Percentiles rank a stretch among this genome's conserved stretches.
phyloP scores from a whole-genome alignment of 2,888 invertebrate species.

The Eristalis tenax region DNA sequence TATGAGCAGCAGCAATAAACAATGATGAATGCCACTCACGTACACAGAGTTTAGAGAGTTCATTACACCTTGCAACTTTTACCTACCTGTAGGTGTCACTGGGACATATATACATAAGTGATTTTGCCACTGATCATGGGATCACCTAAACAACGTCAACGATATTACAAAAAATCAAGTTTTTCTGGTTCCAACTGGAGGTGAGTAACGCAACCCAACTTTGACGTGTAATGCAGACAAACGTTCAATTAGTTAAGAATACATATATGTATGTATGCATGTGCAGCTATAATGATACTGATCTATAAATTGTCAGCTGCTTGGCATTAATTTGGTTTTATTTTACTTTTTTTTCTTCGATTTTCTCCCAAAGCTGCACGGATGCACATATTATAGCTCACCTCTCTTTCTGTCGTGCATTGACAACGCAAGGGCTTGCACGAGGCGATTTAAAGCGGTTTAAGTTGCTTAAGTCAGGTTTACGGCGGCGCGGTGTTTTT shows the following conservation, averaged over 20 bases:
- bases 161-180: slow-evolving; percentile 42
- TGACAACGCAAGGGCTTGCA: not conserved
- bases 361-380: not conserved
- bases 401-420: not conserved
- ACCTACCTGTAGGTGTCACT: slow-evolving; percentile 8
- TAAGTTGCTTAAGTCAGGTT: slow-evolving; percentile 57
- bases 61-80: slow-evolving; percentile 32
- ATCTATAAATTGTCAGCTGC: not conserved
- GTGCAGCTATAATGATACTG: not conserved
- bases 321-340: not conserved
- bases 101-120: not conserved
- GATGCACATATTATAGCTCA: not conserved
- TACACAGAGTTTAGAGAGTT: slow-evolving; percentile 14
- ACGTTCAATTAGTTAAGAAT: not conserved
- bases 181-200: slow-evolving; percentile 46
- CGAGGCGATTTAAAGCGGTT: slow-evolving; percentile 43
- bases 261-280: not conserved
- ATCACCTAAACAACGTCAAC: slow-evolving; percentile 6
- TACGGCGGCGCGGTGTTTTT: slow-evolving; percentile 12
- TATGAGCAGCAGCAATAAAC: not conserved
- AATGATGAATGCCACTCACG: not conserved
- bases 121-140: slow-evolving; percentile 10
- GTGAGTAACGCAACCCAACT: slow-evolving; percentile 7
- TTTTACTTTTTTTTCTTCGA: no score
- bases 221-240: slow-evolving; percentile 12